Evolutionary conservation across 2,113 vertebrate genomes (phyloP).

Genomic region (pig (Sus scrofa)): DNA sequence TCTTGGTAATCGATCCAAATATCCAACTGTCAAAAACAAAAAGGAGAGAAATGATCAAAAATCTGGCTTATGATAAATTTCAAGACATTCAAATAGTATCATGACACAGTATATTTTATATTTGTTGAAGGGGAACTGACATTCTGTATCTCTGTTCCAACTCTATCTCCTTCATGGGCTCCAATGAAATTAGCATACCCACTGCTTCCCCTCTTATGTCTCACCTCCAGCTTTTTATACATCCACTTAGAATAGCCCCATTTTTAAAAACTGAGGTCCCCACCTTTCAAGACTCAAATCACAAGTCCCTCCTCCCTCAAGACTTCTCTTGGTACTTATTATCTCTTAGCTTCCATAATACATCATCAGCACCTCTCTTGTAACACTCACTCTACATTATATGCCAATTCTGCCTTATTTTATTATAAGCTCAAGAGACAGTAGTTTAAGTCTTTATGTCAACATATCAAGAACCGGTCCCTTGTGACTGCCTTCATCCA

Average conservation of each 20-base stretch:
- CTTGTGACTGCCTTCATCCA: neutral
- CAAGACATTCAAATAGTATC: neutral
- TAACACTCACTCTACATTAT: neutral
- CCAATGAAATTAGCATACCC: neutral
- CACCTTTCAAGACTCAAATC: neutral
- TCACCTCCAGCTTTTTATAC: neutral
- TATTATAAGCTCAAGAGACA: neutral
- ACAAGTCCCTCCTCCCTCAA: neutral
- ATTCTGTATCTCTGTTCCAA: too few species aligned
- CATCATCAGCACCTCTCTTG: neutral
- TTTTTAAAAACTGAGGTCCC: neutral
- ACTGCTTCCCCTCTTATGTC: neutral
- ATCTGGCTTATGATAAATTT: neutral
- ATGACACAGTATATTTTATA: neutral
- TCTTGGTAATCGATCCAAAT: constrained; percentile 73
- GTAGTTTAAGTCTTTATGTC: neutral
- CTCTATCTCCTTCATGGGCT: accelerated
- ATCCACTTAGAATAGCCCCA: neutral
- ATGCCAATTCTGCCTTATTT: neutral
- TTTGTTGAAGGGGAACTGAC: neutral
- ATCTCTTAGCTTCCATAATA: neutral
- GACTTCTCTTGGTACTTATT: neutral
- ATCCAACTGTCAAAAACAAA: constrained; percentile 74
- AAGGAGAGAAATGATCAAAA: neutral
- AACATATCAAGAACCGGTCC: neutral